Evolutionary conservation across 2,113 vertebrate species (phyloP), one percentile per base, ranked within the genome.

Genomic region (Halcyon malimbica): DNA sequence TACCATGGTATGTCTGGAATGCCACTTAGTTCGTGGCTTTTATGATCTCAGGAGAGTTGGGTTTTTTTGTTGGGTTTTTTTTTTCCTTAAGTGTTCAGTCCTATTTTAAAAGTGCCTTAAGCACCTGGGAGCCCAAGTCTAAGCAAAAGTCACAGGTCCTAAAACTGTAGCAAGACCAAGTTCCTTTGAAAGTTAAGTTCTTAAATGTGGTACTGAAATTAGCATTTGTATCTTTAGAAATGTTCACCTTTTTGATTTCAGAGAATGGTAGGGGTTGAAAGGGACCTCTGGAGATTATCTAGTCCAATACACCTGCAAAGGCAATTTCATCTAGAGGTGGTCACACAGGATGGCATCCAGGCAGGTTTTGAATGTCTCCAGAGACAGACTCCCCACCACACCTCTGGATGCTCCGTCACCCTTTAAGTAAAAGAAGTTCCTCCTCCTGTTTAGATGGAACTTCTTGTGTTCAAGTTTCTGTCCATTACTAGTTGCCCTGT

Each of bases 171-270:
- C 10, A 67, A 76, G n/a, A 11, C 5, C 4, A n/a, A 73, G 33
- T 41, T 77, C 15, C 17, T 48, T 74, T 51, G 39, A 8, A 68
- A 87, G 6, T 39, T 44, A n/a, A 54, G 3, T 73, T 87, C 6
- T 28, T 39, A 1, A 11, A 6, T 50, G 11, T 35, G 31, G 12
- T 33, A 50, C 9, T 41, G 24, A 69, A 80, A 35, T 25, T 3
- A 53, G 11, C 20, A 7, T 50, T 91, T 51, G 6, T 19, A 9
- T 56, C 4, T 21, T 63, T 53, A 24, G 4, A 37, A 64, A 25
- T 5, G 9, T 51, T 46, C 1, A 13, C 0, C 8, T 23, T 75
- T 48, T 29, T 1, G 0, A 7, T 78, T 51, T 50, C 48, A 50
- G 12, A 24, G 24, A 50, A 50, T 12, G 48, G 23, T 50, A 24